Percentiles rank a stretch among this genome's conserved stretches.
phyloP scores from a whole-genome alignment of 2,797 vertebrate genomes.

The Sebastes aleutianus region DNA sequence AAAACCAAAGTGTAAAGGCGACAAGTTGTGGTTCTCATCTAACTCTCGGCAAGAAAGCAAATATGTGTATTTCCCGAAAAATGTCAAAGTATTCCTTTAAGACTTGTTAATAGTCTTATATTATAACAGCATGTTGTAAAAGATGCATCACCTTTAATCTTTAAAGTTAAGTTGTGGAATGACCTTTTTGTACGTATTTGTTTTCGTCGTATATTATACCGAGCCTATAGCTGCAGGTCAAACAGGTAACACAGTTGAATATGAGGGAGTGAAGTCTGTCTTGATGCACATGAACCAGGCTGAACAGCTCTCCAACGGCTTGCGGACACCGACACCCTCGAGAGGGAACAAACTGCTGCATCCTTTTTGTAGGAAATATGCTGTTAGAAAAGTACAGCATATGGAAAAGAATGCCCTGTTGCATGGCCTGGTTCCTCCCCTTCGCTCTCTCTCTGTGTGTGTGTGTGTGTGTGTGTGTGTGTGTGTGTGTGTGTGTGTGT shows the following conservation, averaged over 20 bases:
- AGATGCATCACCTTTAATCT: conserved; percentile 20
- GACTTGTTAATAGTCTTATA: not conserved
- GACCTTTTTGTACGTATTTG: conserved; percentile 20
- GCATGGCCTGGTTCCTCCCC: conserved; percentile 67
- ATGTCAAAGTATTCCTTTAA: not conserved
- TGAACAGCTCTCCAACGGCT: not conserved
- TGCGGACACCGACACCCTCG: not conserved
- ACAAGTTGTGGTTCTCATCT: not conserved
- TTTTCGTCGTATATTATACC: not conserved
- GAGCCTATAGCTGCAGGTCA: not conserved
- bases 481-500: conserved; percentile 26
- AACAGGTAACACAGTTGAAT: not conserved
- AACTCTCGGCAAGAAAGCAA: not conserved
- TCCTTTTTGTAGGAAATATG: conserved; percentile 56
- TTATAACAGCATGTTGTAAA: not conserved
- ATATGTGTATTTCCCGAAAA: not conserved
- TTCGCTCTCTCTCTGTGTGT: conserved; percentile 5
- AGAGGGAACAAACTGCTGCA: conserved; percentile 30
- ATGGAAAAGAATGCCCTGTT: conserved; percentile 72
- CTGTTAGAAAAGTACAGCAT: conserved; percentile 48
- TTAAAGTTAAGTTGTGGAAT: conserved; percentile 15
- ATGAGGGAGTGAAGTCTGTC: not conserved
- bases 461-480: conserved; percentile 23
- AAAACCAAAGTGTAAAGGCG: not conserved
- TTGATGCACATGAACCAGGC: conserved; percentile 34